Base-by-base conservation (phyloP, 2,797 vertebrate species). In the Coilia nasus region DNA sequence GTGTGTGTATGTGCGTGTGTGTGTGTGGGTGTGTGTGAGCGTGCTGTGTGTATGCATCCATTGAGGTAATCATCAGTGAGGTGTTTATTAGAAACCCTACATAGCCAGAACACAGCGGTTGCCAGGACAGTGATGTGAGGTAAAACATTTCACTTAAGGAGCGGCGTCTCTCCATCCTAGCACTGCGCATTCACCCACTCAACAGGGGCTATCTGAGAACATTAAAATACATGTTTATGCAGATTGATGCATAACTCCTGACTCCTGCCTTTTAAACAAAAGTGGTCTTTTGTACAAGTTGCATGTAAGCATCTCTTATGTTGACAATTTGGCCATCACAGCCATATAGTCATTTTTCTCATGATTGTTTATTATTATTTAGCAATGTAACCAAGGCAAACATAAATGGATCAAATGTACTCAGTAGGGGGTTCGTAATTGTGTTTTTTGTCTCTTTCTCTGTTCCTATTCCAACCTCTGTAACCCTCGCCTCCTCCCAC, bases 41-140 rank as follows among this genome's bases (percentile, higher is more conserved):
- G 21, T 78, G 71, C 71, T 78, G 71, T 78, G 71, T 44, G 19
- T 21, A 19, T 78, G 31, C 71, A 10, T 78, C 35, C 35, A 91
- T 91, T 84, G 23, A 90, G 88, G 90, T 89, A 64, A 83, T 88
- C 44, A 83, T 88, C 86, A 85, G 88, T 46, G 90, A 93, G 90
- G 92, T 93, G 92, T 94, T 94, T 90, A 92, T 92, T 90, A 92
- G 60, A 89, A 86, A 86, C 83, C 90, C 89, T 86, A 85, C 90
- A 19, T 35, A 17, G 67, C 67, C 31, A 75, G 31, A 41, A 75
- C 67, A 35, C 67, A 41, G 35, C 17, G 31, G 71, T 78, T 41
- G 71, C 71, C 71, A 78, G 71, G 31, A 78, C 35, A 19, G 21
- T 78, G 71, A 78, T 78, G 71, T 41, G 71, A 7, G 35, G 71